Evolutionary conservation across 2,113 vertebrate species (phyloP), one percentile per base, ranked within the genome.

Genomic region (Sinocyclocheilus anophthalmus): DNA sequence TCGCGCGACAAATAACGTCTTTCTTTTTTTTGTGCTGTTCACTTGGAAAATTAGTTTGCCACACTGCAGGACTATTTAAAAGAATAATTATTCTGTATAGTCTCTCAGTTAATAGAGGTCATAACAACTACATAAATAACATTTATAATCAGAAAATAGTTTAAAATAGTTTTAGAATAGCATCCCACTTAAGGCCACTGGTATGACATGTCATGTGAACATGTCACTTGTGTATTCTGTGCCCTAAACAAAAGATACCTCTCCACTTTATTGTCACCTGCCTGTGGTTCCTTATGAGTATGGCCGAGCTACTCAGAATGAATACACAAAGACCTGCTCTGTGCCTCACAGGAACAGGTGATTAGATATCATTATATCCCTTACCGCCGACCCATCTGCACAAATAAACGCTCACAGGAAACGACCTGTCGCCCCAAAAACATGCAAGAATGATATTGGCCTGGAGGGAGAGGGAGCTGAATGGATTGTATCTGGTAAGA

Each of bases 271-370:
- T 95, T 96, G 94, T 96, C 93, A 94, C 94, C 92, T 93, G 93
- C 94, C 96, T 95, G 94, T 92, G 84, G 94, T 94, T 96, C 93
- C 93, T 95, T 94, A 77, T 95, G 96, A 95, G 93, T 92, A 93
- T 94, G 96, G 94, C 94, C 95, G 95, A 96, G 95, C 96, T 95
- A 92, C 94, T 95, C 93, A 95, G 96, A 95, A 96, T 96, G 96
- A 97, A 97, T 96, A 96, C 96, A 97, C 96, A 97, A 97, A 96
- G 96, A 94, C 93, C 93, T 93, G 92, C 95, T 96, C 95, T 97
- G 96, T 97, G 93, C 92, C 93, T 0, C 90, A 37, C 92, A 91
- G 90, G 89, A 93, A 95, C 96, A 97, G 96, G 96, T 96, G 96
- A 97, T 93, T 91, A 4, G 96, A 96, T 96, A 97, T 95, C 93